Evolutionary conservation across 2,113 vertebrate species (phyloP).

Genomic region (Corythaeola cristata): DNA sequence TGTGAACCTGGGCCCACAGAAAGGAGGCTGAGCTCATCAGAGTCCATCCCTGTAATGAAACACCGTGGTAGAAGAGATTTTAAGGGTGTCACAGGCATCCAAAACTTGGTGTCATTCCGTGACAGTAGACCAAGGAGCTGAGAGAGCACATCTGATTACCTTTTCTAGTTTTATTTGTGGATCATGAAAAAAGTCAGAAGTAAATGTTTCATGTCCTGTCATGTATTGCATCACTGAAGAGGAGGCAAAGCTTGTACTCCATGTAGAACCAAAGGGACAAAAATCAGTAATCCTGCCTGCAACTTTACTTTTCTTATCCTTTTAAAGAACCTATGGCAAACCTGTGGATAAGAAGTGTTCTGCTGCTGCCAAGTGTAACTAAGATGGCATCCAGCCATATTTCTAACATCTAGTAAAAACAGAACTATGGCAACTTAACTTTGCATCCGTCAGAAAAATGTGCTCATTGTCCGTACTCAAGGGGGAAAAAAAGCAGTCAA

Average conservation of each 20-base stretch:
- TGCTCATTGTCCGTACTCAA: not conserved
- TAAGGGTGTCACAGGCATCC: no score
- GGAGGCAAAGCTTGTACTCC: not conserved
- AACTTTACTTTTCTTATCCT: not conserved
- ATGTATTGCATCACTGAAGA: not conserved
- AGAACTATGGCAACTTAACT: not conserved
- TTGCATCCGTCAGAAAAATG: not conserved
- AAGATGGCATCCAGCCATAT: not conserved
- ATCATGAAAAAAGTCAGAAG: not conserved
- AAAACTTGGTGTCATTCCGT: no score
- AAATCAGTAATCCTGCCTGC: not conserved
- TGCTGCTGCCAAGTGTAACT: not conserved
- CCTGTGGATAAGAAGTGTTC: not conserved
- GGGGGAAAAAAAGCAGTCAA: not conserved
- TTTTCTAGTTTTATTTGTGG: not conserved
- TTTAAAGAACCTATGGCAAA: not conserved
- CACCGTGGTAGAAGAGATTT: not conserved
- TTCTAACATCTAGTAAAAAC: not conserved
- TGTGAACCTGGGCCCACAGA: not conserved
- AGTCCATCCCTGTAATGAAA: not conserved
- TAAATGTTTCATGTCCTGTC: not conserved
- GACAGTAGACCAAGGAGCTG: not conserved
- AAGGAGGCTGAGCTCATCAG: not conserved
- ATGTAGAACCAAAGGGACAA: not conserved
- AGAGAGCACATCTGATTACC: not conserved